These are phyloP conservation scores for Machimus rusticus DNA, from an alignment of 2,888 invertebrate species.

Conservation along the genomic window DNA sequence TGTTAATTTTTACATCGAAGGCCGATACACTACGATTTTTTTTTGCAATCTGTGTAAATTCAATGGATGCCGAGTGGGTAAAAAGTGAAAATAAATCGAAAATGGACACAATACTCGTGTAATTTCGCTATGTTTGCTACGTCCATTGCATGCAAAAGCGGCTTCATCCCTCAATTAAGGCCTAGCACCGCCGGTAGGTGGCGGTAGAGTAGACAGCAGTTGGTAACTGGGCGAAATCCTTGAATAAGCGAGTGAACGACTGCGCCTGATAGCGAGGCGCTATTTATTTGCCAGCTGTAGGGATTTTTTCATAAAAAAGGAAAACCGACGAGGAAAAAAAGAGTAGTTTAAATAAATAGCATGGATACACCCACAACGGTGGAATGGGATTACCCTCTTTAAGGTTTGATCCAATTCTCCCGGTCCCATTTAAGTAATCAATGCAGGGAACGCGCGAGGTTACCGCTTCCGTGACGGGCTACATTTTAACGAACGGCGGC, in stretches of 20 bases:
- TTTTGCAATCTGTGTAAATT: constrained; percentile 11
- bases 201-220: neutral
- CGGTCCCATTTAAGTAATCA: constrained; percentile 10
- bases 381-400: neutral
- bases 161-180: constrained; percentile 16
- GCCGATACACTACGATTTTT: neutral
- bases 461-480: neutral
- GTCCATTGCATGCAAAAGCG: neutral
- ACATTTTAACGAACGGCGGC: neutral
- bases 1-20: neutral
- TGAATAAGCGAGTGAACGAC: constrained; percentile 4
- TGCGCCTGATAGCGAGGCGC: neutral
- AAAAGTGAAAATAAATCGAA: constrained; percentile 23
- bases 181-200: neutral
- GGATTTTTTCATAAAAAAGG: neutral
- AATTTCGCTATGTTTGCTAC: constrained; percentile 15
- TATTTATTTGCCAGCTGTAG: neutral
- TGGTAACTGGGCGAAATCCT: neutral
- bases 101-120: constrained; percentile 25
- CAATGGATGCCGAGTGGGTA: neutral
- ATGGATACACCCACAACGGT: neutral
- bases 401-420: constrained; percentile 3
- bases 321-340: neutral
- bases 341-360: neutral
- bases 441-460: neutral